phyloP scores from a whole-genome alignment of 2,797 vertebrate species.

The Hippoglossus hippoglossus region DNA sequence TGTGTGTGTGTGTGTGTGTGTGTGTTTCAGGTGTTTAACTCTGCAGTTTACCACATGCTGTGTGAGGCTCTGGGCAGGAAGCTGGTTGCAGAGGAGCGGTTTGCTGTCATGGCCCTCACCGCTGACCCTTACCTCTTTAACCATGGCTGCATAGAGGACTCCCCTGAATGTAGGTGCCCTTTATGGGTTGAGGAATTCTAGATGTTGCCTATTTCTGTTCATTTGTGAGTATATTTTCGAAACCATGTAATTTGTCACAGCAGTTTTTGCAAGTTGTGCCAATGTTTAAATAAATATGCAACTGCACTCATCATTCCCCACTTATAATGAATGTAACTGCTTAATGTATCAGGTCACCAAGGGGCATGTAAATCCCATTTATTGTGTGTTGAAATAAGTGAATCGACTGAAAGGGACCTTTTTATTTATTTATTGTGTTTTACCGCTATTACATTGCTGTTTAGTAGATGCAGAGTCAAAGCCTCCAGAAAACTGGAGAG shows the following conservation, averaged over 20 bases:
- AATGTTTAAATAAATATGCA: too few species aligned
- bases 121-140: constrained; percentile 58
- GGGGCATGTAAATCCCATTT: too few species aligned
- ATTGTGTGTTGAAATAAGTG: too few species aligned
- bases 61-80: constrained; percentile 73
- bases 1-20: background rate
- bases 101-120: constrained; percentile 78
- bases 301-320: too few species aligned
- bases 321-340: too few species aligned
- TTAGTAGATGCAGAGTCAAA: constrained; percentile 36
- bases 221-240: background rate
- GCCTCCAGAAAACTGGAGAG: constrained; percentile 47
- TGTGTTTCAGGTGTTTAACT: constrained; percentile 84
- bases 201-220: background rate
- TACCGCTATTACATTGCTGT: constrained; percentile 17
- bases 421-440: background rate
- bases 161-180: constrained; percentile 32
- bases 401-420: too few species aligned
- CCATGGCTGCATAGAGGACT: constrained; percentile 17
- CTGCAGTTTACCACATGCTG: constrained; percentile 86
- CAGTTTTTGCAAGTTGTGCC: too few species aligned
- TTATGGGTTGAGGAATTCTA: background rate
- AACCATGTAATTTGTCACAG: too few species aligned
- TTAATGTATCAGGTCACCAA: too few species aligned
- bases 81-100: constrained; percentile 73